A percentile compares a stretch with the other conserved stretches of the same genome.
Evolutionary conservation across 2,113 vertebrate genomes (phyloP).

Genomic region (Caranx melampygus): DNA sequence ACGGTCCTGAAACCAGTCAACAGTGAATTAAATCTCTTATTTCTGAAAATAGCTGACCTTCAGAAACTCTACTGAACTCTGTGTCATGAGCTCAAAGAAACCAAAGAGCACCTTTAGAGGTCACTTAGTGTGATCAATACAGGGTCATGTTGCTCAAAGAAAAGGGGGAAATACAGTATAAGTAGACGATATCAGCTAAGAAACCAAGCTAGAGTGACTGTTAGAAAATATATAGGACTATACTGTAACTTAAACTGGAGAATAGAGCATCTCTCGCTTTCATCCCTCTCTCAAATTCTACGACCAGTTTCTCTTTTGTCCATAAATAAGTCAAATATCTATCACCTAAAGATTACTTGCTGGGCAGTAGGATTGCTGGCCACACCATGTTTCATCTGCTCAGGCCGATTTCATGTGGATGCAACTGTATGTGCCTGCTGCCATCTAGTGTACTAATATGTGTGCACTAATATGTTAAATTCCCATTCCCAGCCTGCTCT

Average conservation of each 20-base stretch:
- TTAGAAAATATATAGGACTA: background rate
- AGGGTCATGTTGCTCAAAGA: slow-evolving; percentile 42
- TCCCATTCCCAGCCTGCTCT: background rate
- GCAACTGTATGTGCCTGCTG: slow-evolving; percentile 48
- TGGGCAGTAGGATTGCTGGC: background rate
- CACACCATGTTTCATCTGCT: background rate
- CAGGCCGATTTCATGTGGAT: background rate
- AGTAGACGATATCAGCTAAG: background rate
- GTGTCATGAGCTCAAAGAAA: slow-evolving; percentile 26
- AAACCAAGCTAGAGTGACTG: background rate
- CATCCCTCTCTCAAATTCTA: background rate
- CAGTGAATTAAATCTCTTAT: background rate
- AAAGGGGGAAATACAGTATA: background rate
- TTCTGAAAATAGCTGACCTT: slow-evolving; percentile 32
- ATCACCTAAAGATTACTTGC: background rate
- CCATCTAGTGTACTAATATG: slow-evolving; percentile 55
- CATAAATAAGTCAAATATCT: background rate
- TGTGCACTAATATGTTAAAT: background rate
- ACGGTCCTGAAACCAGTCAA: background rate
- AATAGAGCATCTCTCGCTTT: background rate
- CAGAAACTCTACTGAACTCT: slow-evolving; percentile 22
- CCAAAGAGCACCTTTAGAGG: slow-evolving; percentile 21
- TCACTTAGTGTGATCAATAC: slow-evolving; percentile 57
- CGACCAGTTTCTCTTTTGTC: background rate
- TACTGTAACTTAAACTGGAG: background rate